These are phyloP conservation scores for Unio delphinus DNA, from an alignment of 2,888 invertebrate species.

Conservation along the genomic window DNA sequence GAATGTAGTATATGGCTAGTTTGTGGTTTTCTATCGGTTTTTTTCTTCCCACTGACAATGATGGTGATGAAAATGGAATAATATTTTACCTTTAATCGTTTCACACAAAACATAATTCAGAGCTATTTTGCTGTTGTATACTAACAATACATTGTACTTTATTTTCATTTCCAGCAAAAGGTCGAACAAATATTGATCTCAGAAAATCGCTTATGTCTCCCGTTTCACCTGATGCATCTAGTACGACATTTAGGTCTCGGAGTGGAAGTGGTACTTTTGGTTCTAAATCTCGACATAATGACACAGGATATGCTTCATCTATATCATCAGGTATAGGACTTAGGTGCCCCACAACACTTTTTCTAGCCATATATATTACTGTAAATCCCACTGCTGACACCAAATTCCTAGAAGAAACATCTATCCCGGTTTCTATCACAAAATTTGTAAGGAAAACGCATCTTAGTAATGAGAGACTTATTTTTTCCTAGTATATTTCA, in stretches of 20 bases:
- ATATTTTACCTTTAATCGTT: not conserved
- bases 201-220: conserved; percentile 57
- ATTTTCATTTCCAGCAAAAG: conserved; percentile 57
- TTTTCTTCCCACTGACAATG: not conserved
- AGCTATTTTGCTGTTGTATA: not conserved
- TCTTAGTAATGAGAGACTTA: no score
- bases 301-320: conserved; percentile 61
- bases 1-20: no score
- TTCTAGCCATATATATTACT: not conserved
- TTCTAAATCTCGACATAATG: conserved; percentile 47
- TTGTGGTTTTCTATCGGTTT: conserved; percentile 5
- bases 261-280: conserved; percentile 53
- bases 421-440: no score
- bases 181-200: conserved; percentile 67
- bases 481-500: no score
- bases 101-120: not conserved
- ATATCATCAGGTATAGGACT: conserved; percentile 57
- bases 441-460: no score
- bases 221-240: conserved; percentile 26
- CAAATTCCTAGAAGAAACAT: conserved; percentile 4
- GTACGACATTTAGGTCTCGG: conserved; percentile 38
- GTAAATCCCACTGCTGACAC: no score
- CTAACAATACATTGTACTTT: conserved; percentile 11
- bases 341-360: not conserved
- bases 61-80: no score